phyloP scores from a whole-genome alignment of 2,797 vertebrate species.

The Syndactyla subalaris region DNA sequence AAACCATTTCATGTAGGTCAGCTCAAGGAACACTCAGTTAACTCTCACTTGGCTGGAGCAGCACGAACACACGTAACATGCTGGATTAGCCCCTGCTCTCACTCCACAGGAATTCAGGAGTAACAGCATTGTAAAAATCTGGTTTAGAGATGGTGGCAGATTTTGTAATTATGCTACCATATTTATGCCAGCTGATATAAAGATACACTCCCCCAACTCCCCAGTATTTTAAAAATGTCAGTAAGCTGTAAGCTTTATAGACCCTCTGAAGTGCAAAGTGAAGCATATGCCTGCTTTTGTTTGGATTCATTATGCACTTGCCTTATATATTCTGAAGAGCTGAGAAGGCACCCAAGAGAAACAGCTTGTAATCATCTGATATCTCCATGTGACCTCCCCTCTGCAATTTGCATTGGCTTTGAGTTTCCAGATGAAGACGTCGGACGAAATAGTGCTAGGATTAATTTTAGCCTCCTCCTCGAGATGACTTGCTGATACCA shows the following conservation, averaged over 20 bases:
- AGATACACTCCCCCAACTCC: not conserved
- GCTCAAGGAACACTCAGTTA: not conserved
- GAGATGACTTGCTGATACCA: conserved; percentile 27
- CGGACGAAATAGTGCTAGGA: conserved; percentile 4
- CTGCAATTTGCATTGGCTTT: conserved; percentile 17
- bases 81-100: not conserved
- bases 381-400: conserved; percentile 29
- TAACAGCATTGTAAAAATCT: not conserved
- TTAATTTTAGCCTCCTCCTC: conserved; percentile 54
- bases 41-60: not conserved
- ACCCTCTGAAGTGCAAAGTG: not conserved
- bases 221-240: not conserved
- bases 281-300: not conserved
- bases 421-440: conserved; percentile 4
- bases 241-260: not conserved
- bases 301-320: not conserved
- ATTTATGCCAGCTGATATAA: not conserved
- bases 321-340: not conserved
- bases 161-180: not conserved
- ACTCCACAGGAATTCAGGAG: not conserved
- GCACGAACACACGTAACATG: accelerated
- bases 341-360: conserved; percentile 32
- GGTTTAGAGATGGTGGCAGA: not conserved
- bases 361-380: not conserved
- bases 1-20: not conserved